These are phyloP conservation scores for Tapirus indicus DNA, from an alignment of 2,797 vertebrate species.

Conservation along the genomic window DNA sequence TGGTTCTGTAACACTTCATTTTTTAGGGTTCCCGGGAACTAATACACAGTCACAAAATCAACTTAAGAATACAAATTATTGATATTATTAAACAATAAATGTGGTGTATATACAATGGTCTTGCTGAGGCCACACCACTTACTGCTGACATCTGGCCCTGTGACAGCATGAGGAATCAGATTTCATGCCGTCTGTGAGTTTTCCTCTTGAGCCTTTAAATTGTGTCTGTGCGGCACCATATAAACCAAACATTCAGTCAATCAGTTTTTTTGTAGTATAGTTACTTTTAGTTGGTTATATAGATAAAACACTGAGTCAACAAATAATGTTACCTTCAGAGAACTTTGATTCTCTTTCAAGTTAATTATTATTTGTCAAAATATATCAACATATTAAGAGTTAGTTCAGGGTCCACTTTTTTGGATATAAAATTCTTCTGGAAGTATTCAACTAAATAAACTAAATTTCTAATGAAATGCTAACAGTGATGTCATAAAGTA, in stretches of 20 bases:
- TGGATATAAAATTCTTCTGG: constrained; percentile 65
- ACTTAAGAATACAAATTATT: not conserved
- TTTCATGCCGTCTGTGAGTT: not conserved
- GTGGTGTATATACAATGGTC: not conserved
- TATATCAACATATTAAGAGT: constrained; percentile 28
- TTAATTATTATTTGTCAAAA: constrained; percentile 60
- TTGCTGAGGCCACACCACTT: not conserved
- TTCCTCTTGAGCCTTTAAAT: constrained; percentile 21
- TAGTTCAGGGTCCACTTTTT: constrained; percentile 33
- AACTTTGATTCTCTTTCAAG: constrained; percentile 48
- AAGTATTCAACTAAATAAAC: constrained; percentile 77
- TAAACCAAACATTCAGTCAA: constrained; percentile 30
- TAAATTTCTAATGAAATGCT: constrained; percentile 83
- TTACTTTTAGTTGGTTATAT: constrained; percentile 42
- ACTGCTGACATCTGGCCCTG: not conserved
- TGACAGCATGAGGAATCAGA: not conserved
- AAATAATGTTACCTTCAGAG: constrained; percentile 35
- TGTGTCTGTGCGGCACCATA: not conserved
- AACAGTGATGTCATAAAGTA: constrained; percentile 75
- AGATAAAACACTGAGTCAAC: not conserved
- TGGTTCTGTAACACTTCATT: not conserved
- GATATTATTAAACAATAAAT: not conserved
- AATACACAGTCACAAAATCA: not conserved
- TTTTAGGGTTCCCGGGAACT: not conserved
- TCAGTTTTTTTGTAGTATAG: not conserved